These are phyloP conservation scores for Prorops nasuta DNA, from an alignment of 1,140 invertebrate species.

Conservation along the genomic window DNA sequence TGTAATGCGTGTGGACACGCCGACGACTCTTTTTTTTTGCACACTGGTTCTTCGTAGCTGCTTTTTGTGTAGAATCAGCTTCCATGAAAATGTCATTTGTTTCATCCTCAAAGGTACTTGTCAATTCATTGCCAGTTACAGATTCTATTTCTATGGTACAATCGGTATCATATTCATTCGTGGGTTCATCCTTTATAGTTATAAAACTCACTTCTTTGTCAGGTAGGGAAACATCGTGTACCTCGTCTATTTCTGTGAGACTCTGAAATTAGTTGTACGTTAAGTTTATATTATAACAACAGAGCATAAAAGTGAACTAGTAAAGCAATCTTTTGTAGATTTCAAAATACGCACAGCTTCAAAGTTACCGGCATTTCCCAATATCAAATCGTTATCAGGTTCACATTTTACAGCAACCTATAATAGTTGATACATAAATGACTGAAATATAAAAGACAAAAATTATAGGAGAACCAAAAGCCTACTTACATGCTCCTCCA, in stretches of 20 bases:
- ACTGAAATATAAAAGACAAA: background rate
- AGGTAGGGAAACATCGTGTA: background rate
- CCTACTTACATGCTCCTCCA: constrained; percentile 3
- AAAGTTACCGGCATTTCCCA: background rate
- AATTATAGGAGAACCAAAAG: background rate
- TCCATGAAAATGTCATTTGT: constrained; percentile 40
- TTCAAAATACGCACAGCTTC: background rate
- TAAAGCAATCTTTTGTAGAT: background rate
- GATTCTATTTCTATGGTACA: constrained; percentile 36
- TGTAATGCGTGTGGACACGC: constrained; percentile 41
- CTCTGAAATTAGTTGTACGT: background rate
- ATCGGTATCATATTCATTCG: constrained; percentile 34
- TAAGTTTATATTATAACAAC: background rate
- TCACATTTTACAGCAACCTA: background rate
- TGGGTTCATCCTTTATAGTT: constrained; percentile 30
- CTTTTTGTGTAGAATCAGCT: constrained; percentile 47
- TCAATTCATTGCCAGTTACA: constrained; percentile 29
- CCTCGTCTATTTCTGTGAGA: too few species aligned
- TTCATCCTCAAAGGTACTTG: constrained; percentile 13
- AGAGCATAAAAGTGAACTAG: background rate
- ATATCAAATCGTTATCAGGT: background rate
- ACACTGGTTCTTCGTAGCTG: constrained; percentile 1
- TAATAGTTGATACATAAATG: background rate
- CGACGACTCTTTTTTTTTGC: constrained; percentile 35
- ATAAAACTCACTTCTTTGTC: background rate